Base-by-base conservation (phyloP, 2,888 invertebrate genomes). In the Chrysolina americana region DNA sequence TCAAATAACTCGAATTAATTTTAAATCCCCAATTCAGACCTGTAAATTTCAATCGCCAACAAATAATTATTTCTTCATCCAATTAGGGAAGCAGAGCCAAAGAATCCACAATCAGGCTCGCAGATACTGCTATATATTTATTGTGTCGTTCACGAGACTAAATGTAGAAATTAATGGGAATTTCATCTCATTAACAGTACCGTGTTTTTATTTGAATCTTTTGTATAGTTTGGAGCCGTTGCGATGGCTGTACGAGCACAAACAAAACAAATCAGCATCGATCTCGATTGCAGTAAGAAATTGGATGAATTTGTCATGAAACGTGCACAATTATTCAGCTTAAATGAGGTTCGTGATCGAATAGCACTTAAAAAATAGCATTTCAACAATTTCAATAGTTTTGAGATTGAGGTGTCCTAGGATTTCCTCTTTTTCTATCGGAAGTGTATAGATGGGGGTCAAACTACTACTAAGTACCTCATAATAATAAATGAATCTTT, bases 31-130 rank as follows among this genome's bases (percentile, higher is more conserved):
- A 53, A 59, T 50, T 65, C 62, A 44, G 59, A 69, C 69, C 65
- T 65, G 63, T 41, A 71, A 69, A 65, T 74, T 56, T 71, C 59
- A 72, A 78, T 71, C 76, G 79, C 78, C 78, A 74, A 80, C 77
- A 80, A 83, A 84, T 85, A 85, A 85, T 84, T 83, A 85, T 83
- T 85, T 82, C 85, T 85, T 84, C 85, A 83, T 85, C 84, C 85
- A 85, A 85, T 85, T 85, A 85, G 84, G 81, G 81, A 80, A 80
- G 79, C 81, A 76, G 82, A 79, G 82, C 79, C 80, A 83, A 82
- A 83, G 83, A 80, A 83, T 82, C 81, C 79, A 84, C 83, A 85
- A 84, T 84, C 83, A 83, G 80, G 81, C 82, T 81, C 80, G 41
- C 28, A 53, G 80, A 82, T 81, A 82, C 81, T 80, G 82, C 83